Base-by-base conservation (phyloP, 2,888 invertebrate genomes). In the Ephialtes manifestator region DNA sequence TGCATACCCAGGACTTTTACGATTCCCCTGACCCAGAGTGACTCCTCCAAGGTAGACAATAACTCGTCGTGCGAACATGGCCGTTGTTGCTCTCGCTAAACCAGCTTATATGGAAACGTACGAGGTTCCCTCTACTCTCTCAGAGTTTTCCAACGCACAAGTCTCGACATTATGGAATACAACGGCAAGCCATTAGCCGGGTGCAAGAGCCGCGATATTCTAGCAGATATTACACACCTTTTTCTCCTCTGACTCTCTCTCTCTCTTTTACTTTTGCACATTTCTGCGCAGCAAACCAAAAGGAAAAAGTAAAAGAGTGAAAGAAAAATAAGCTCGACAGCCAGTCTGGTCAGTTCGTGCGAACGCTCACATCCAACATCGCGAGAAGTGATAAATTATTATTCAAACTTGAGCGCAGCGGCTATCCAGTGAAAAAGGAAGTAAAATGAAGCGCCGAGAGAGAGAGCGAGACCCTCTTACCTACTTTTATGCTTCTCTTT, bases 311-410 rank as follows among this genome's bases (percentile, higher is more conserved):
- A 55, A 55, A 55, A 55, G 68, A 39, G 39, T 58, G 39, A 75
- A 74, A 81, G 68, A n/a, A 53, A 78, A 75, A 80, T 76, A 65
- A 55, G 68, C 51, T 31, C 60, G 67, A 74, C 81, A 53, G 48
- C 76, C 58, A 79, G 75, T 71, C 39, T 72, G 79, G 58, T 75
- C 60, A 39, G n/a, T 71, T 10, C 8, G 68, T 18, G 65, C 46
- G 48, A 65, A 51, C 58, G 58, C 81, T 68, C 31, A 39, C 75
- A 71, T 71, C 55, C 18, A 11, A 35, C 71, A 67, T 74, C 80
- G 53, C 77, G 43, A 65, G 72, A 31, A 67, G 79, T 71, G 67
- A 77, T 72, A 24, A 80, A 84, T 86, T 80, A 84, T 86, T 84
- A 84, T 86, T 82, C 79, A 80, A 86, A 67, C 31, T 75, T n/a